Percentiles rank a stretch among this genome's conserved stretches.
Conservation (phyloP, 2,888 invertebrate species). For the Latrodectus elegans region DNA sequence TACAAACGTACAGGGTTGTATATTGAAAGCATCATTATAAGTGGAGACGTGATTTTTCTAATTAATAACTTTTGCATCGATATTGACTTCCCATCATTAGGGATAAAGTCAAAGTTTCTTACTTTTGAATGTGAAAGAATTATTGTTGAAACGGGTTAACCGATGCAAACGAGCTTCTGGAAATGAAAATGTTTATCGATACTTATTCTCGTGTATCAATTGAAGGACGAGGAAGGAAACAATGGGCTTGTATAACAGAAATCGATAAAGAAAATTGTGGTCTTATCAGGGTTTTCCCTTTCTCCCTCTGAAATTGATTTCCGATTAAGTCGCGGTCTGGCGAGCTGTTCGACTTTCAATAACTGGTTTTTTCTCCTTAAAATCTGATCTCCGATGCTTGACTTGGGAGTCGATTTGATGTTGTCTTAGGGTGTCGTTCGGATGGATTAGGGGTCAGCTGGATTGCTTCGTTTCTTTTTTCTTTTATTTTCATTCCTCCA, state of each 20-base stretch:
- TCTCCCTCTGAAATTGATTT: conserved; percentile 51
- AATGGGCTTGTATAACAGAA: conserved; percentile 50
- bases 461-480: neutral
- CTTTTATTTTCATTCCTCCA: neutral
- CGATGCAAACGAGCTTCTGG: conserved; percentile 44
- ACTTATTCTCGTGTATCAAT: conserved; percentile 42
- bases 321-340: conserved; percentile 46
- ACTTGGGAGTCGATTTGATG: conserved; percentile 41
- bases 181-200: conserved; percentile 65
- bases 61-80: neutral
- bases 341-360: conserved; percentile 49
- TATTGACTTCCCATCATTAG: conserved; percentile 25
- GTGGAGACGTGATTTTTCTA: no score
- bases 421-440: conserved; percentile 27
- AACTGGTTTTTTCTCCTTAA: conserved; percentile 52
- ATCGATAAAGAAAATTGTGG: conserved; percentile 62
- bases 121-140: neutral
- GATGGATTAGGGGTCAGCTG: conserved; percentile 33
- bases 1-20: no score
- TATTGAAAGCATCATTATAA: no score
- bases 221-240: conserved; percentile 25
- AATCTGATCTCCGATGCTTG: conserved; percentile 44
- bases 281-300: conserved; percentile 55
- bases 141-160: conserved; percentile 3
- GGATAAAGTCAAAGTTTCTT: conserved; percentile 13